Percentiles rank a stretch among this genome's conserved stretches.
Conservation (phyloP, 2,888 invertebrate genomes). For the Terebella lapidaria region DNA sequence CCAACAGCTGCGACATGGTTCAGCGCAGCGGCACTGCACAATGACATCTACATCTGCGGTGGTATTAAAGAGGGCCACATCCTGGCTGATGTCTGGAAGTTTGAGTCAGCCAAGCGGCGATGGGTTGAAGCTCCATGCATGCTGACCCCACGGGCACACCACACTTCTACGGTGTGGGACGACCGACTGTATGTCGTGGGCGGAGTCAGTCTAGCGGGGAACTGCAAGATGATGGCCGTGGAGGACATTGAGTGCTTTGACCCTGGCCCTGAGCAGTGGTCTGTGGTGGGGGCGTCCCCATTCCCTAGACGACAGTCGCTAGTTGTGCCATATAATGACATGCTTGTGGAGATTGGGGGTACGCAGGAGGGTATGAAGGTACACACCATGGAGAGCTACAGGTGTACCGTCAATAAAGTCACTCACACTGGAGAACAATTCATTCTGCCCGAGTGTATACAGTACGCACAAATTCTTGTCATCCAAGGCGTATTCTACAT, state of each 20-base stretch:
- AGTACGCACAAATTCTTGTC: slow-evolving; percentile 43
- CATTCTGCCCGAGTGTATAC: slow-evolving; percentile 44
- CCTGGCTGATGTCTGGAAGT: slow-evolving; percentile 43
- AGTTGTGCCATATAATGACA: slow-evolving; percentile 40
- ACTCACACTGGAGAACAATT: slow-evolving; percentile 45
- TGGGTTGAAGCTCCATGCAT: slow-evolving; percentile 43
- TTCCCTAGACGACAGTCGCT: slow-evolving; percentile 45
- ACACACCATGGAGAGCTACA: slow-evolving; percentile 47
- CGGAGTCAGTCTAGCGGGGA: slow-evolving; percentile 37
- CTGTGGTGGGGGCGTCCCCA: slow-evolving; percentile 40
- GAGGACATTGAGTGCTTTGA: slow-evolving; percentile 48
- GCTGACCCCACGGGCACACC: slow-evolving; percentile 45
- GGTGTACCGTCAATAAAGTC: slow-evolving; percentile 30
- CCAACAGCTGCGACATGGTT: slow-evolving; percentile 41
- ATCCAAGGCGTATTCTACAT: slow-evolving; percentile 47
- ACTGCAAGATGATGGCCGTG: slow-evolving; percentile 34
- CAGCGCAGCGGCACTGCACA: slow-evolving; percentile 39
- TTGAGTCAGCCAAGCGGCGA: slow-evolving; percentile 38
- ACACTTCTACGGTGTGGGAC: slow-evolving; percentile 41
- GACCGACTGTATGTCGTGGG: slow-evolving; percentile 45
- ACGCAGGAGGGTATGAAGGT: slow-evolving; percentile 30
- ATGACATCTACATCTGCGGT: slow-evolving; percentile 46
- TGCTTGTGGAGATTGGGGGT: slow-evolving; percentile 47
- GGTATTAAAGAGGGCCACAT: slow-evolving; percentile 44
- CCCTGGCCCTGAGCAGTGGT: slow-evolving; percentile 37